Percentiles rank a stretch among this genome's conserved stretches.
Evolutionary conservation across 2,888 invertebrate genomes (phyloP).

Genomic region (Acrobasis repandana): DNA sequence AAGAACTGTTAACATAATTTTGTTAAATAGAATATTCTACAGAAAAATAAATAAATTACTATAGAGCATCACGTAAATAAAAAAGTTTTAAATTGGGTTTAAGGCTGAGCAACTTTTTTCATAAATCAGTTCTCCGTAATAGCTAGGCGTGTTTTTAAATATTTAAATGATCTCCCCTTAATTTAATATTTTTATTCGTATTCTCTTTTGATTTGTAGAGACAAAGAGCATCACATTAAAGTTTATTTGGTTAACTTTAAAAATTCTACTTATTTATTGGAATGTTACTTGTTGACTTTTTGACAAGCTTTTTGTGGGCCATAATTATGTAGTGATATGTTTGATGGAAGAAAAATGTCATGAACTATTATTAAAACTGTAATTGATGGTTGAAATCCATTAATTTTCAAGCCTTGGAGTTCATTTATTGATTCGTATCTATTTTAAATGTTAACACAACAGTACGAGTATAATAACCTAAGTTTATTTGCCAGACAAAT

Average conservation of each 20-base stretch:
- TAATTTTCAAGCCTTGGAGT: background rate
- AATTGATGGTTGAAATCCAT: background rate
- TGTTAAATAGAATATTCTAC: slow-evolving; percentile 30
- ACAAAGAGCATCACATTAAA: background rate
- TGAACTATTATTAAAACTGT: slow-evolving; percentile 12
- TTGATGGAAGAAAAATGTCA: slow-evolving; percentile 6
- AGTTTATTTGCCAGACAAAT: too few relatives aligned
- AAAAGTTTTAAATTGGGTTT: slow-evolving; percentile 65
- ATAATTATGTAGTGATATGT: background rate
- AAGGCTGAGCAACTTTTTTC: slow-evolving; percentile 64
- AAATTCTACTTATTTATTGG: background rate
- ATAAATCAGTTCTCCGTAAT: slow-evolving; percentile 61
- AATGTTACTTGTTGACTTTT: background rate
- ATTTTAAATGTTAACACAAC: background rate
- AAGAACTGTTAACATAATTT: background rate
- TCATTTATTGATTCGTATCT: slow-evolving; percentile 7
- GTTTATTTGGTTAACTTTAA: too few relatives aligned
- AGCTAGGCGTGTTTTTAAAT: slow-evolving; percentile 52
- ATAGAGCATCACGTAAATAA: slow-evolving; percentile 53
- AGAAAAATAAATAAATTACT: slow-evolving; percentile 47
- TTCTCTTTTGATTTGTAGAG: slow-evolving; percentile 9
- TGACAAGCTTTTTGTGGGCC: background rate
- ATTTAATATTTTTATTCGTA: slow-evolving; percentile 34
- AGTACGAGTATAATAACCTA: background rate
- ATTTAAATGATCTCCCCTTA: slow-evolving; percentile 50